Percentiles rank a stretch among this genome's conserved stretches.
phyloP scores from a whole-genome alignment of 2,113 vertebrate species.

The Pelodiscus sinensis region DNA sequence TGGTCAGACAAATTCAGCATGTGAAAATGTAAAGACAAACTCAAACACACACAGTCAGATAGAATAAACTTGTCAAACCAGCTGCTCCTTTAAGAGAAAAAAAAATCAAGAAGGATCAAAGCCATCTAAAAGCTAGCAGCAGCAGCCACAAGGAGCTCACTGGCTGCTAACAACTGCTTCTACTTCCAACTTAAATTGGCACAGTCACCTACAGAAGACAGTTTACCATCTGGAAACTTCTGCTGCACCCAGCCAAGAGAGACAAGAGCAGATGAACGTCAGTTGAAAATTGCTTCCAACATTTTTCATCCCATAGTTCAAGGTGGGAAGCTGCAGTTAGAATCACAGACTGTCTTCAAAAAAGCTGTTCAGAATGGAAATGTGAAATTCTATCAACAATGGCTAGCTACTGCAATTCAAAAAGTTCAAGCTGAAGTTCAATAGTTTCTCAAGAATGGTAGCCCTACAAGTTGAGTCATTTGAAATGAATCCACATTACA shows the following conservation, averaged over 20 bases:
- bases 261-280: neutral
- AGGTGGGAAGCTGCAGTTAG: neutral
- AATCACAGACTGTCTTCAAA: neutral
- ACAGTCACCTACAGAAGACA: neutral
- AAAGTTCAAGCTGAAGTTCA: neutral
- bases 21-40: neutral
- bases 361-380: neutral
- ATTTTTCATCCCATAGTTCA: neutral
- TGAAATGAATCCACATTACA: neutral
- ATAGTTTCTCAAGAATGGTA: neutral
- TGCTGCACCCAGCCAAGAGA: neutral
- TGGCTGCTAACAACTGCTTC: neutral
- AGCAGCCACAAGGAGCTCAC: neutral
- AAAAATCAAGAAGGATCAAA: neutral
- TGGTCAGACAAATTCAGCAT: neutral
- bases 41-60: neutral
- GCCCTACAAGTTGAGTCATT: neutral
- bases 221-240: neutral
- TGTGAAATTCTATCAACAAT: neutral
- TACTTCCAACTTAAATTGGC: neutral
- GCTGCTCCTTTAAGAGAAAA: neutral
- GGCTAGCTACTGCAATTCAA: neutral
- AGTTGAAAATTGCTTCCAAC: neutral
- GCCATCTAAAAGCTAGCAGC: neutral
- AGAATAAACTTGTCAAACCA: neutral